These are phyloP conservation scores for Chrysochloris asiatica DNA, from an alignment of 2,113 vertebrate genomes.

Conservation along the genomic window DNA sequence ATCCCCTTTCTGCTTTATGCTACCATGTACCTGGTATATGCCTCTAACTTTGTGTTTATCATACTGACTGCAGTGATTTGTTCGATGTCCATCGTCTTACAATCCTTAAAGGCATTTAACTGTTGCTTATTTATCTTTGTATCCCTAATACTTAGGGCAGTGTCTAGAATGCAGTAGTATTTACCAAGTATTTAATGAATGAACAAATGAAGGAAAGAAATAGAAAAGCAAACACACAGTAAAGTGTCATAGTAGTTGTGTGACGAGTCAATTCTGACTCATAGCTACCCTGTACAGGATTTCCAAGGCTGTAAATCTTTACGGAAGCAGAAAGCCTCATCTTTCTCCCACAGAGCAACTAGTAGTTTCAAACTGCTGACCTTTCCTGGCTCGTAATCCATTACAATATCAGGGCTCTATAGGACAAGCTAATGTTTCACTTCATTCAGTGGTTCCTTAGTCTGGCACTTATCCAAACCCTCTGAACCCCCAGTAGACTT, in stretches of 20 bases:
- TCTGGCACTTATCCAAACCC: neutral
- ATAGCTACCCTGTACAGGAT: too few species aligned
- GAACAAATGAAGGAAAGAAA: constrained; percentile 37
- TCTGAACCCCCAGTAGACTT: constrained; percentile 5
- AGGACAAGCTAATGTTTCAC: too few species aligned
- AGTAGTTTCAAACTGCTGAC: too few species aligned
- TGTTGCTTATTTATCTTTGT: constrained; percentile 43
- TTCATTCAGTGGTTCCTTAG: neutral
- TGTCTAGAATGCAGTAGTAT: constrained; percentile 17
- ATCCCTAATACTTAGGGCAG: constrained; percentile 31
- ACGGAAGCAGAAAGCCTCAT: too few species aligned
- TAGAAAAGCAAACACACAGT: neutral
- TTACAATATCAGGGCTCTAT: neutral
- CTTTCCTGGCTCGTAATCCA: neutral
- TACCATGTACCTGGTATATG: neutral
- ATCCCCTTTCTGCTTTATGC: constrained; percentile 31
- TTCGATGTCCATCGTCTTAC: constrained; percentile 11
- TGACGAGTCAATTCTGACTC: too few species aligned
- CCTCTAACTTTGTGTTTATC: neutral
- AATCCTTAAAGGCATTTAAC: neutral
- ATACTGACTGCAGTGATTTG: constrained; percentile 11
- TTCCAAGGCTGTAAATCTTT: too few species aligned
- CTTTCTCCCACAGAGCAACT: neutral
- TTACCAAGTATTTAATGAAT: constrained; percentile 43
- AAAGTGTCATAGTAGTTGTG: too few species aligned